Base-by-base conservation (phyloP, 1,140 invertebrate genomes). In the Chlorops oryzae region DNA sequence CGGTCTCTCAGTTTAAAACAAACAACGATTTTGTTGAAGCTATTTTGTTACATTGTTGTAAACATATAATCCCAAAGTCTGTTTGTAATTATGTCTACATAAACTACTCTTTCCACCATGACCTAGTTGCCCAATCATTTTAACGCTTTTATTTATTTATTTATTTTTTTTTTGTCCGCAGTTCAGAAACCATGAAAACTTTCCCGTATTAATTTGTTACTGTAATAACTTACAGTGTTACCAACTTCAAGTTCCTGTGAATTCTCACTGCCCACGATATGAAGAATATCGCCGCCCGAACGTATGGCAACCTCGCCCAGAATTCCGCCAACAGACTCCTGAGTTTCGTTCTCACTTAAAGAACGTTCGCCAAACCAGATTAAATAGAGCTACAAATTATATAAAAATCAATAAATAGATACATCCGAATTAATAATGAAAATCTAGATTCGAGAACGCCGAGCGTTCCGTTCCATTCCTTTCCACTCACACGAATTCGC, bases 401-500 rank as follows among this genome's bases (percentile, higher is more conserved):
- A n/a, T 13, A 15, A 37, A 35, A 5, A n/a, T n/a, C n/a, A n/a
- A n/a, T n/a, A n/a, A n/a, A 15, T n/a, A 27, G 28, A 44, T 5
- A 44, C n/a, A 44, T 15, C 12, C 22, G n/a, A 45, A 56, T 51
- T 24, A 20, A 44, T 20, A 43, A 3, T 37, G 20, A 9, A 24
- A 34, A 35, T 59, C 44, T 50, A 50, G 50, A 1, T 54, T 28
- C 55, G 50, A 20, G 12, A 49, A 46, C n/a, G n/a, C n/a, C n/a
- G n/a, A n/a, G 32, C 13, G 17, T 49, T 4, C 2, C 2, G n/a
- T 32, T 20, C 32, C 15, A 42, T 24, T 20, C 25, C 5, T 45
- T 38, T 13, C 1, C 46, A 63, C 60, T 59, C 57, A 78, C 77
- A 68, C 77, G 74, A 27, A 78, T 66, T 42, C 77, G 65, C 52